A percentile compares a stretch with the other conserved stretches of the same genome.
Conservation (phyloP, 2,113 vertebrate genomes). For the Caranx ignobilis region DNA sequence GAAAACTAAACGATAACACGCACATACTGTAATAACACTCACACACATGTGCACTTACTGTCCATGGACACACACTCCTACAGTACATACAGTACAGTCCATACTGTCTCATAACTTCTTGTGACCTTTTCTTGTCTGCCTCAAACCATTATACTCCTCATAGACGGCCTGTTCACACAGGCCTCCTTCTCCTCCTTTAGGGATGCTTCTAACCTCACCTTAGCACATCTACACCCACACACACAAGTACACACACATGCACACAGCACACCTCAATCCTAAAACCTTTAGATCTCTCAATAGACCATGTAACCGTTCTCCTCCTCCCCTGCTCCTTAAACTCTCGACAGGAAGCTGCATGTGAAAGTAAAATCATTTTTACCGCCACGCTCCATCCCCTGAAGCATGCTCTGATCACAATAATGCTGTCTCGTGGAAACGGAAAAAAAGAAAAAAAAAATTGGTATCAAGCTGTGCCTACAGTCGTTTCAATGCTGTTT, state of each 20-base stretch:
- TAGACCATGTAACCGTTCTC: slow-evolving; percentile 51
- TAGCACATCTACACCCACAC: slow-evolving; percentile 1
- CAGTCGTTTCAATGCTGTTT: slow-evolving; percentile 67
- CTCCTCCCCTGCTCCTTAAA: slow-evolving; percentile 42
- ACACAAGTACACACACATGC: slow-evolving; percentile 33
- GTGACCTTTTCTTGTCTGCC: slow-evolving; percentile 79
- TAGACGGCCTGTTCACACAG: slow-evolving; percentile 54
- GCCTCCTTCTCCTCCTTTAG: slow-evolving; percentile 59
- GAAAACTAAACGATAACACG: slow-evolving; percentile 12
- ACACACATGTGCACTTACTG: slow-evolving; percentile 54
- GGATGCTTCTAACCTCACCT: slow-evolving; percentile 69
- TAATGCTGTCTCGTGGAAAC: slow-evolving; percentile 68
- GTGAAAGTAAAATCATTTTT: slow-evolving; percentile 69
- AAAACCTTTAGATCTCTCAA: slow-evolving; percentile 53
- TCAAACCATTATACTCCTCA: slow-evolving; percentile 84
- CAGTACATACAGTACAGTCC: slow-evolving; percentile 54
- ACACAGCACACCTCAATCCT: slow-evolving; percentile 51
- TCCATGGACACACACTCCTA: slow-evolving; percentile 32
- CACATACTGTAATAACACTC: slow-evolving; percentile 15
- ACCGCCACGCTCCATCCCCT: slow-evolving; percentile 53
- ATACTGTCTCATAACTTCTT: slow-evolving; percentile 65
- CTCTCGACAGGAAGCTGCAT: slow-evolving; percentile 81
- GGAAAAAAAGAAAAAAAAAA: slow-evolving; percentile 34
- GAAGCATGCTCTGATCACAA: slow-evolving; percentile 79
- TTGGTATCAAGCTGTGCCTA: slow-evolving; percentile 75